Evolutionary conservation across 2,888 invertebrate species (phyloP), one percentile per base, ranked within the genome.

Genomic region (Andrena flavipes): DNA sequence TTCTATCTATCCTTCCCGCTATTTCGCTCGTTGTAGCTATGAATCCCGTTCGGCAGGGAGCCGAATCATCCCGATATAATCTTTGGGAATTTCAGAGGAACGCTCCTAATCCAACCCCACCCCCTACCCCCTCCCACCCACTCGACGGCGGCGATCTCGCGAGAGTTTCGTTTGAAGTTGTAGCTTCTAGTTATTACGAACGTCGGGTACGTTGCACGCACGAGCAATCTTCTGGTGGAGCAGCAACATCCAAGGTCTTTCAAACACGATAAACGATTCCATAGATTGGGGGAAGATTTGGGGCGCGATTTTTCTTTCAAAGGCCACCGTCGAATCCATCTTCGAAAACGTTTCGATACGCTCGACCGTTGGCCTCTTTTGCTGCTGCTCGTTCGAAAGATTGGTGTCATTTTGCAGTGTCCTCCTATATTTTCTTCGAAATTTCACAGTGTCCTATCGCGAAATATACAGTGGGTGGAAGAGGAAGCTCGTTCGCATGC

Each of bases 51-150:
- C 73, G 51, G 29, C 60, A 33, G 65, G 42, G 65, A 73, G 51
- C 68, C 59, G 82, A 80, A 80, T 76, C 76, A 60, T 72, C 80
- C 54, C 63, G 80, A 80, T 80, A 72, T 76, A 82, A 82, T 80
- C 82, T 82, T 35, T 35, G 42, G 42, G 59, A 80, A 73, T 78
- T 73, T 73, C 72, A 29, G 20, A 13, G 56, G n/a, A 33, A 20
- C 67, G 16, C 42, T 42, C 42, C 16, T 42, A 42, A 35, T 26
- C 51, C 56, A 3, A 49, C 10, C 65, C n/a, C 20, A 0, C 30
- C 16, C 26, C 4, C 71, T 26, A n/a, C n/a, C n/a, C n/a, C n/a
- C n/a, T n/a, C n/a, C n/a, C n/a, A n/a, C n/a, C n/a, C 10, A 2
- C 4, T 23, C n/a, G 4, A 26, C 23, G 7, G 6, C 49, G 49